Base-by-base conservation (phyloP, 1,140 invertebrate species). In the Papilio polytes region DNA sequence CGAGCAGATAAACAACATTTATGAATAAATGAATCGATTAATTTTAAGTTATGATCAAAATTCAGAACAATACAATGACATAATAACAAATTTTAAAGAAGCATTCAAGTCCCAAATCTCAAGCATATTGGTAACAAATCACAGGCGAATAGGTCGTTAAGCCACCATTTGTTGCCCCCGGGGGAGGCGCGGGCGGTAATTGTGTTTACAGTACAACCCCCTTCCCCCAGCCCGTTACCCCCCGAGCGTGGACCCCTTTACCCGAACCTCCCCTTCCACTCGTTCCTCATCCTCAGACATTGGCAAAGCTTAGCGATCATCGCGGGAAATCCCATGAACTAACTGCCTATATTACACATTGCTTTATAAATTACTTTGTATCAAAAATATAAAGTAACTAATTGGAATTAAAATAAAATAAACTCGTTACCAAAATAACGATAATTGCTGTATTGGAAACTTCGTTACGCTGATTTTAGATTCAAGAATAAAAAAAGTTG, bases 81-180 rank as follows among this genome's bases (percentile, higher is more conserved):
- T 70, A 48, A 72, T 48, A 74, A 22, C 74, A 74, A 81, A 87
- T 89, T 89, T 91, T 87, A 89, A 89, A 41, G 36, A 41, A 41
- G 36, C 36, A 41, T 41, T 41, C 36, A 41, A 41, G 36, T 41
- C 8, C 36, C 88, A 91, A 90, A 93, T 92, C 90, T 93, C 85
- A 90, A 91, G 89, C 92, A 92, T 93, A 94, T 94, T 93, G 93
- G 90, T 92, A 92, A 94, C 93, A 94, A 94, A 94, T 93, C 93
- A 94, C 91, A 86, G 82, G 87, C 86, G 89, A 94, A 94, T 93
- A 91, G 93, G 90, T 94, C 93, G 93, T 94, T 94, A 93, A 93
- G 91, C 88, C 86, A 87, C 89, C 91, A 92, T 94, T 94, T 91
- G 92, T 89, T 90, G 90, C 84, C 88, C 81, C 85, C 80, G 80